Base-by-base conservation (phyloP, 2,888 invertebrate species). In the Balanococcus diminutus region DNA sequence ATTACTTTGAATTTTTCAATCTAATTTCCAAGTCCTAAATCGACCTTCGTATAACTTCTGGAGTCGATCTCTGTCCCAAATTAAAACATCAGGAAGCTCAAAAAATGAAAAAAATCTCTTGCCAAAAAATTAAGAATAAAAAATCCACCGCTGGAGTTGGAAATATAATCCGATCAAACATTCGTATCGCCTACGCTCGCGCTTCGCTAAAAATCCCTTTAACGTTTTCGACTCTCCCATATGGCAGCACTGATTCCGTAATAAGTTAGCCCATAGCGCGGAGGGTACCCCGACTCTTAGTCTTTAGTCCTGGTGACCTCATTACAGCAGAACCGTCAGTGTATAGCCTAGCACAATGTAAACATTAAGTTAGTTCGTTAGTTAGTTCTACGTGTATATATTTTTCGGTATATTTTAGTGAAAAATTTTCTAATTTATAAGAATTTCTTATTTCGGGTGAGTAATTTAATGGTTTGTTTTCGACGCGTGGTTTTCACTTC, bases 291-390 rank as follows among this genome's bases (percentile, higher is more conserved):
- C 84, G 36, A 67, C 61, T 36, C 39, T 22, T 36, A 67, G 84
- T 84, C 84, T 85, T 72, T 79, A 85, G 85, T 85, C 85, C 85
- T 79, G 85, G 85, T 85, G 85, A 85, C 85, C 85, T 85, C 85
- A 85, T 85, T 85, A 85, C 85, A 85, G 85, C 79, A 51, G 85
- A 85, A 85, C 51, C 85, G 75, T 85, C 72, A 75, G 46, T 85
- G 51, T 79, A 75, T 67, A 85, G 85, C 85, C 85, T 85, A 85
- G 85, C 85, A 79, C 79, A 85, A 85, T 85, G 85, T 85, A 85
- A 85, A 85, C 85, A 85, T 85, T 84, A 72, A 85, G 75, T 85
- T 79, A 72, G 67, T 67, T 84, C 84, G 84, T 67, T 84, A 39
- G 84, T 84, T 84, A 84, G 84, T 72, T 79, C 51, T 75, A 39